These are phyloP conservation scores for Poeciliopsis occidentalis DNA, from an alignment of 2,113 vertebrate species.

Conservation along the genomic window DNA sequence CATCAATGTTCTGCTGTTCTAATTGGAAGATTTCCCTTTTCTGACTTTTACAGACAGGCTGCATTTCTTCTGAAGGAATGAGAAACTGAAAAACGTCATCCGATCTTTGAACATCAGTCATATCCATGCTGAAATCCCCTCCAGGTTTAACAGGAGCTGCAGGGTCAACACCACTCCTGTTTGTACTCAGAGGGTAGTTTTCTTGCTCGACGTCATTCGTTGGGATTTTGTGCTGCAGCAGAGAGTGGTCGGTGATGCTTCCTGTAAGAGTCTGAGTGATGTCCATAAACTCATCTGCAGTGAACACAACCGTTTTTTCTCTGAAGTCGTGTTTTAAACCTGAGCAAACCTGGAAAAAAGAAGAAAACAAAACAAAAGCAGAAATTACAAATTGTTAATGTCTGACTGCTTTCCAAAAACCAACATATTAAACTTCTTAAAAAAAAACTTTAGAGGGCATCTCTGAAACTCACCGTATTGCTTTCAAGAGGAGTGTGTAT, in stretches of 20 bases:
- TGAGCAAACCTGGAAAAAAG: slow-evolving; percentile 50
- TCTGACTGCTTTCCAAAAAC: not conserved
- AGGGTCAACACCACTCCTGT: not conserved
- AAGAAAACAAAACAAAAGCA: not conserved
- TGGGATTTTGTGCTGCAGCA: slow-evolving; percentile 51
- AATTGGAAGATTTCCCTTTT: not conserved
- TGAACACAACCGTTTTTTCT: slow-evolving; percentile 73
- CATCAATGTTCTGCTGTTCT: not conserved
- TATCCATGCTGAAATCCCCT: slow-evolving; percentile 28
- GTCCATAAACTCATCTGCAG: slow-evolving; percentile 81
- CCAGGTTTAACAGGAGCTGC: slow-evolving; percentile 18
- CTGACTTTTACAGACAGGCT: not conserved
- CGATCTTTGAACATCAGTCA: slow-evolving; percentile 22
- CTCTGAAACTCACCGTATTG: slow-evolving; percentile 28
- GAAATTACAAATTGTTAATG: not conserved
- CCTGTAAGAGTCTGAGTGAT: slow-evolving; percentile 75
- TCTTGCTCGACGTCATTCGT: slow-evolving; percentile 58
- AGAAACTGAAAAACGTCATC: not conserved
- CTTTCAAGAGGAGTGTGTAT: slow-evolving; percentile 9
- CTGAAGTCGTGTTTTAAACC: slow-evolving; percentile 30
- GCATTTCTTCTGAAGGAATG: too few species aligned
- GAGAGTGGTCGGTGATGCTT: slow-evolving; percentile 25
- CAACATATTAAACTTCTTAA: not conserved
- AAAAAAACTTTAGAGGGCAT: not conserved
- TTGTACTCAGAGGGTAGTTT: not conserved